Conservation (phyloP, 2,797 vertebrate species). For the Gymnocypris eckloni region DNA sequence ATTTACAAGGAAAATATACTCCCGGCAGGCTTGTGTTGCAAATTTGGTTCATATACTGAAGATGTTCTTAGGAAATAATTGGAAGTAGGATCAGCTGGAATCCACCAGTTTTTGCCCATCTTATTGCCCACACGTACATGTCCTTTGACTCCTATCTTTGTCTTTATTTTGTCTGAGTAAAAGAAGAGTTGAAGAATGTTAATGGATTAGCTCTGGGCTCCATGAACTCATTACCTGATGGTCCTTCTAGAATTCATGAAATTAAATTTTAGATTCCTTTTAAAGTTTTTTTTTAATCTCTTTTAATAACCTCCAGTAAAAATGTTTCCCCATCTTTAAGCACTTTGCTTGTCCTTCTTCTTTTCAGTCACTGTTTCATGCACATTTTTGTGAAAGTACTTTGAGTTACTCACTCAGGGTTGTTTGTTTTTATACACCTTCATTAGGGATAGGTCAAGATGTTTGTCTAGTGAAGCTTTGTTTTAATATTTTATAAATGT, state of each 20-base stretch:
- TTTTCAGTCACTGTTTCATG: background rate
- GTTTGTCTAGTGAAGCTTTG: background rate
- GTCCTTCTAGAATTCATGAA: background rate
- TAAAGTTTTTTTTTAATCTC: conserved; percentile 2
- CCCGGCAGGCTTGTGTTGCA: background rate
- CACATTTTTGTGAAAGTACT: background rate
- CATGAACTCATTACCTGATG: conserved; percentile 17
- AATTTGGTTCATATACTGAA: background rate
- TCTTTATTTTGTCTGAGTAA: conserved; percentile 5
- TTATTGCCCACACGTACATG: background rate
- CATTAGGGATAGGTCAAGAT: background rate
- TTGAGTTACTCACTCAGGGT: background rate
- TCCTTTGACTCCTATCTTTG: background rate
- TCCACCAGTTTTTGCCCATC: background rate
- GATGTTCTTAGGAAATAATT: background rate
- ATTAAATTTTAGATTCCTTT: conserved; percentile 11
- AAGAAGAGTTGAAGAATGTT: conserved; percentile 34
- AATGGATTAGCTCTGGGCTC: background rate
- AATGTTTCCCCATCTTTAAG: background rate
- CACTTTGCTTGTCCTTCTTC: background rate
- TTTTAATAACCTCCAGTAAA: conserved; percentile 1
- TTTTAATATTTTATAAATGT: background rate
- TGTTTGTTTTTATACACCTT: background rate
- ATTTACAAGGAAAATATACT: background rate
- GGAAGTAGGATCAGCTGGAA: background rate